Evolutionary conservation across 2,888 invertebrate species (phyloP).

Genomic region (Kryphioiulus occultus): DNA sequence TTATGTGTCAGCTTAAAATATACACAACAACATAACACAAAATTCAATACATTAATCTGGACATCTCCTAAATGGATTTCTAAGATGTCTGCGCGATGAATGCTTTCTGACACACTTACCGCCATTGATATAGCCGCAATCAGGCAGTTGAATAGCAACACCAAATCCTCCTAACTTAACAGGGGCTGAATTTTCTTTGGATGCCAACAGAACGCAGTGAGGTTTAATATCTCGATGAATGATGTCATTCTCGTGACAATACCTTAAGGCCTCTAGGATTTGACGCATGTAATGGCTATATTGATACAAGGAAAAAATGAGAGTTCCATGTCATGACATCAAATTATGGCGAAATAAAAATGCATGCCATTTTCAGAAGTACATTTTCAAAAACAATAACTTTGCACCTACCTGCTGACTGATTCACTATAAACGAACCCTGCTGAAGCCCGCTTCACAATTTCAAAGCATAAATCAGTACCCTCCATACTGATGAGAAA

Average conservation of each 20-base stretch:
- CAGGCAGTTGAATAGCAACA: slow-evolving; percentile 88
- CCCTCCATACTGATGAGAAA: slow-evolving; percentile 90
- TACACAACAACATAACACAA: too few species aligned
- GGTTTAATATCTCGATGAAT: slow-evolving; percentile 98
- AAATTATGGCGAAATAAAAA: slow-evolving; percentile 38
- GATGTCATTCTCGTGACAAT: slow-evolving; percentile 98
- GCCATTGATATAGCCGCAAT: slow-evolving; percentile 59
- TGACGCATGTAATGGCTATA: slow-evolving; percentile 98
- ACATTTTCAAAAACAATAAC: not conserved
- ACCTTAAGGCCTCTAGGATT: slow-evolving; percentile 93
- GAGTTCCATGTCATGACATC: too few species aligned
- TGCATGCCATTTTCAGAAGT: slow-evolving; percentile 15
- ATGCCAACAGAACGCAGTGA: slow-evolving; percentile 94
- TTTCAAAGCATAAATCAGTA: slow-evolving; percentile 97
- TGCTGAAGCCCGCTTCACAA: slow-evolving; percentile 91
- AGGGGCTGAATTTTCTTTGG: slow-evolving; percentile 97
- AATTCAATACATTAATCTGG: too few species aligned
- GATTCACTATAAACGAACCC: slow-evolving; percentile 99
- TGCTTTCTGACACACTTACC: slow-evolving; percentile 57
- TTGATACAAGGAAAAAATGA: slow-evolving; percentile 55
- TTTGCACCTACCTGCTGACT: slow-evolving; percentile 85
- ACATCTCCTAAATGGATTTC: not conserved
- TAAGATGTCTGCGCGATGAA: not conserved
- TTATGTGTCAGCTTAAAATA: too few species aligned
- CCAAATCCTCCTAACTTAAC: slow-evolving; percentile 98